Evolutionary conservation across 2,888 invertebrate species (phyloP).

Genomic region (Fissipunctia ypsillon): DNA sequence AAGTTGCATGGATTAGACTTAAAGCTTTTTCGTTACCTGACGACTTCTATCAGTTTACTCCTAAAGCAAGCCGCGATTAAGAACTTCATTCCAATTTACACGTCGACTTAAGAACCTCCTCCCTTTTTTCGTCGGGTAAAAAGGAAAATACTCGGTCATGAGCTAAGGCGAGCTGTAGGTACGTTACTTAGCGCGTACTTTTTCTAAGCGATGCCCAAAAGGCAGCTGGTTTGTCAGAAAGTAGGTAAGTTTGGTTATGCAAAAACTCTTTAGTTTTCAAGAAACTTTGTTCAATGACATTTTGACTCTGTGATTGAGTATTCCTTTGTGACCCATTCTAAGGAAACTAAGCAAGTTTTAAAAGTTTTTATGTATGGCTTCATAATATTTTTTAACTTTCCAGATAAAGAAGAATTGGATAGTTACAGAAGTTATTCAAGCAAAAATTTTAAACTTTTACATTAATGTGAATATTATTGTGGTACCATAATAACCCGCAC

Average conservation of each 20-base stretch:
- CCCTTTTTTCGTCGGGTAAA: not conserved
- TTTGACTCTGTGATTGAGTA: constrained; percentile 25
- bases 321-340: constrained; percentile 32
- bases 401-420: not conserved
- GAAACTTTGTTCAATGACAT: constrained; percentile 12
- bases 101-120: not conserved
- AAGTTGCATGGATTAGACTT: no score
- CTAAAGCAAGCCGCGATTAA: no score
- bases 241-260: no score
- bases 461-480: not conserved
- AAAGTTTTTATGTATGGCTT: constrained; percentile 15
- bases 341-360: constrained; percentile 2
- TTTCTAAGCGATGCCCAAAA: no score
- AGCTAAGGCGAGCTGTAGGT: no score
- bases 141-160: not conserved
- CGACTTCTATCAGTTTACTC: no score
- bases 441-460: not conserved
- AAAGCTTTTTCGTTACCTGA: no score
- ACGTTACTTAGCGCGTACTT: no score
- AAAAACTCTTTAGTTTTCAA: not conserved
- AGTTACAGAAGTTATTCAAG: not conserved
- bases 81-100: no score
- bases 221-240: no score
- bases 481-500: no score
- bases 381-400: constrained; percentile 2